Evolutionary conservation across 2,888 invertebrate species (phyloP).

Genomic region (Drosophila melanocephala): DNA sequence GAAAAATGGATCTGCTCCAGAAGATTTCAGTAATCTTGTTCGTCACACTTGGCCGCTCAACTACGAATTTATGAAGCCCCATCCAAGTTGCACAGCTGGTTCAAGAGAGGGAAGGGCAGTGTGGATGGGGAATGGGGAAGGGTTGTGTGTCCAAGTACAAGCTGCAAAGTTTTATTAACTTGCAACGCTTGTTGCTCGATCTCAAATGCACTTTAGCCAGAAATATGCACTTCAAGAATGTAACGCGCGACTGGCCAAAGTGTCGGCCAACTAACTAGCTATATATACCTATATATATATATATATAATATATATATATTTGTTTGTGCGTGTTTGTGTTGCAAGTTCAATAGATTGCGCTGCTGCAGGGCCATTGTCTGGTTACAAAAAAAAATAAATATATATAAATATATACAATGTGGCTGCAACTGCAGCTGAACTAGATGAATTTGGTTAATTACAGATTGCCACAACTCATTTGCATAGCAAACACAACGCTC

Average conservation of each 20-base stretch:
- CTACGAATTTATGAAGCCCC: constrained; percentile 82
- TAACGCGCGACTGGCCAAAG: constrained; percentile 73
- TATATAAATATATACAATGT: constrained; percentile 25
- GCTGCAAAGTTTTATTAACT: constrained; percentile 73
- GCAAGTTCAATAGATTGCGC: constrained; percentile 69
- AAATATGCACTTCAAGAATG: constrained; percentile 76
- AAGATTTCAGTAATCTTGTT: constrained; percentile 85
- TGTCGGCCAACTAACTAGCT: constrained; percentile 50
- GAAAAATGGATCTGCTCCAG: constrained; percentile 85
- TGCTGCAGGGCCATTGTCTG: constrained; percentile 35
- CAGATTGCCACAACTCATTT: constrained; percentile 66
- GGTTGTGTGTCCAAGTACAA: constrained; percentile 25
- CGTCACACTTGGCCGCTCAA: constrained; percentile 85
- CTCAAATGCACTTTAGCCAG: constrained; percentile 46
- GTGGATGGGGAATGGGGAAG: background rate
- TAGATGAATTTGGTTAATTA: constrained; percentile 58
- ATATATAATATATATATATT: constrained; percentile 3
- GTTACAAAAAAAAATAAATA: background rate
- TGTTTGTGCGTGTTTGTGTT: constrained; percentile 49
- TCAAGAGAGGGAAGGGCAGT: constrained; percentile 23
- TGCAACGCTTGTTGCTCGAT: constrained; percentile 64
- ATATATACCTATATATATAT: constrained; percentile 7
- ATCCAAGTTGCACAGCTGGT: constrained; percentile 49
- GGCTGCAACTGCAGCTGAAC: constrained; percentile 30
- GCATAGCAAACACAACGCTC: constrained; percentile 50